Conservation (phyloP, 64 coral and sea anemone species). For the Dendrophyllia cribrosa region DNA sequence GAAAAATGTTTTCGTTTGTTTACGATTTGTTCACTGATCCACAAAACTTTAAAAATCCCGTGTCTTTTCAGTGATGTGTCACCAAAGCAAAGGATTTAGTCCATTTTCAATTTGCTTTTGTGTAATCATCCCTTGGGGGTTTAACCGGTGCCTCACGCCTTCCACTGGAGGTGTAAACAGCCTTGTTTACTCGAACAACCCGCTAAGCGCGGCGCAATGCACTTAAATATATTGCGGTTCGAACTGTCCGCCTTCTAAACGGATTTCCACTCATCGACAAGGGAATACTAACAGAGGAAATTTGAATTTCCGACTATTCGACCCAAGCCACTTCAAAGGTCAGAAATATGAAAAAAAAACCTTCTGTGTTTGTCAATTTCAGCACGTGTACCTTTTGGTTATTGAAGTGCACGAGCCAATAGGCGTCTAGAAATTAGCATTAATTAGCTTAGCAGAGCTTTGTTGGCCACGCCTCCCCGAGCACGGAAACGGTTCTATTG, state of each 20-base stretch:
- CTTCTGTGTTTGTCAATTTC: constrained; percentile 26
- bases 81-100: not conserved
- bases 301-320: constrained; percentile 11
- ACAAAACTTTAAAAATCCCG: not conserved
- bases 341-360: not conserved
- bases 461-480: constrained; percentile 22
- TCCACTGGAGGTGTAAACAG: constrained; percentile 28
- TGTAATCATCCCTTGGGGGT: not conserved
- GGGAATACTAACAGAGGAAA: constrained; percentile 23
- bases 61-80: not conserved
- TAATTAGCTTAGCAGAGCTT: constrained; percentile 48
- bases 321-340: constrained; percentile 33
- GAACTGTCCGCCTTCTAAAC: not conserved
- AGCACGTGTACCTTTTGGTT: constrained; percentile 56
- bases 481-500: constrained; percentile 60
- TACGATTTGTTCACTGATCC: not conserved
- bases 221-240: not conserved
- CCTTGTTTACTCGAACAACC: constrained; percentile 33
- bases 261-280: not conserved
- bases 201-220: not conserved
- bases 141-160: constrained; percentile 8
- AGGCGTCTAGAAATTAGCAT: constrained; percentile 25
- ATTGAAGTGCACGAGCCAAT: constrained; percentile 36
- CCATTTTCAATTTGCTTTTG: not conserved
- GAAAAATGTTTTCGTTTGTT: not conserved